phyloP scores from a whole-genome alignment of 2,113 vertebrate genomes.

The Protobothrops mucrosquamatus region DNA sequence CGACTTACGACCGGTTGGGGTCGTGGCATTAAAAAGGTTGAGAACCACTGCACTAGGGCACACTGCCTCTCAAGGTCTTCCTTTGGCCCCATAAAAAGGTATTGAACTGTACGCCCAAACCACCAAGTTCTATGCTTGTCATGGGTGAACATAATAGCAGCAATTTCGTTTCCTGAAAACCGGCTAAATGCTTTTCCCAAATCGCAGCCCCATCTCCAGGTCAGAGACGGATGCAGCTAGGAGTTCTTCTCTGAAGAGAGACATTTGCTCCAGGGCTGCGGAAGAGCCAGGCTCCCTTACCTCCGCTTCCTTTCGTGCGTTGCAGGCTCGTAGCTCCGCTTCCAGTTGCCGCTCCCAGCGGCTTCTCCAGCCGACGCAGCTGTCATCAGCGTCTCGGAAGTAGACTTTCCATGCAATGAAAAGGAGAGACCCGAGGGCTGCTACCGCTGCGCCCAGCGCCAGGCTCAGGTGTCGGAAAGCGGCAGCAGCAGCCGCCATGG shows the following conservation, averaged over 20 bases:
- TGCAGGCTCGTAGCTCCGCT: conserved; percentile 54
- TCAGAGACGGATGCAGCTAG: neutral
- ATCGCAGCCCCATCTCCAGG: neutral
- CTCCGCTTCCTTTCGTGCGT: conserved; percentile 58
- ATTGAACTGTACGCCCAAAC: neutral
- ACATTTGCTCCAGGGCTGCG: neutral
- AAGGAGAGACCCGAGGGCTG: conserved; percentile 80
- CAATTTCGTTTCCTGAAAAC: neutral
- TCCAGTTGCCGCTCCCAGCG: conserved; percentile 69
- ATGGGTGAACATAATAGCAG: neutral
- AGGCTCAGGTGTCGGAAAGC: conserved; percentile 63
- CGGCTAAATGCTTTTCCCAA: neutral
- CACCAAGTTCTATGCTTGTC: neutral
- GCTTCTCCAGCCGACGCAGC: conserved; percentile 60
- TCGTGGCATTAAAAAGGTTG: no score
- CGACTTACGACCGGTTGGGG: no score
- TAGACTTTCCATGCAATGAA: conserved; percentile 81
- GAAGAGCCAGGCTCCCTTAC: neutral
- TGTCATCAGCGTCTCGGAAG: conserved; percentile 63
- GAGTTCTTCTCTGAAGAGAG: neutral
- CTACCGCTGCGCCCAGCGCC: conserved; percentile 78
- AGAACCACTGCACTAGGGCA: no score
- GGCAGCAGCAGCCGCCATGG: conserved; percentile 69
- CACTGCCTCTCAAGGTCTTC: neutral
- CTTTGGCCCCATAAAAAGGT: neutral